phyloP scores from a whole-genome alignment of 2,797 vertebrate species.

The Sparidentex hasta region DNA sequence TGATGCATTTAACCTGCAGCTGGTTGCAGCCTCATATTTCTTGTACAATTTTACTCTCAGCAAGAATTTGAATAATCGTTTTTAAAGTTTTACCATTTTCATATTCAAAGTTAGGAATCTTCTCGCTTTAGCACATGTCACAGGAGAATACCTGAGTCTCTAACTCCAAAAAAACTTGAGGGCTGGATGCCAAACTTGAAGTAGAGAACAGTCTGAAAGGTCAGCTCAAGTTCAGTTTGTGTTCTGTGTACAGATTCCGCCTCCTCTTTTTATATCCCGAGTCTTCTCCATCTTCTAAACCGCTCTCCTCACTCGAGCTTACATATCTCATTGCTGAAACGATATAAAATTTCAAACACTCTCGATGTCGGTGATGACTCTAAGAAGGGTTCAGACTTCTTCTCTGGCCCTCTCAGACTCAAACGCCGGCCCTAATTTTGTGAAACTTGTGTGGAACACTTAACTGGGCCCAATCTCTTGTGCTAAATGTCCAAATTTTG shows the following conservation, averaged over 20 bases:
- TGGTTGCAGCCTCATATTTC: not conserved
- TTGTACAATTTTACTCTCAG: not conserved
- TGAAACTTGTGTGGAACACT: conserved; percentile 8
- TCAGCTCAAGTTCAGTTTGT: conserved; percentile 7
- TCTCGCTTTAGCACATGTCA: not conserved
- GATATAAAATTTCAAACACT: not conserved
- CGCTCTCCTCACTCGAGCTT: not conserved
- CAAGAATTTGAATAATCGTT: not conserved
- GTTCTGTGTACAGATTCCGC: not conserved
- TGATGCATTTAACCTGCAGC: not conserved
- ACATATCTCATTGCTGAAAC: not conserved
- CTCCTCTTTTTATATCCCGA: conserved; percentile 18
- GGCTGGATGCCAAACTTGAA: conserved; percentile 12
- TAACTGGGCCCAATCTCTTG: not conserved
- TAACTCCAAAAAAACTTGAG: not conserved
- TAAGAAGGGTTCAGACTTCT: not conserved
- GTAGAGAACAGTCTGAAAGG: not conserved
- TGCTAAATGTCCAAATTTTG: not conserved
- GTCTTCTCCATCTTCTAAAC: not conserved
- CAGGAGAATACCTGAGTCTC: not conserved
- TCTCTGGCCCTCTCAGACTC: conserved; percentile 6
- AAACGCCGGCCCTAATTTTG: not conserved
- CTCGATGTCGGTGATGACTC: not conserved
- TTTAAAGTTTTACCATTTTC: not conserved
- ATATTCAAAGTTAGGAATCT: not conserved